These are phyloP conservation scores for Australoheros scitulus DNA, from an alignment of 2,113 vertebrate genomes.

Conservation along the genomic window DNA sequence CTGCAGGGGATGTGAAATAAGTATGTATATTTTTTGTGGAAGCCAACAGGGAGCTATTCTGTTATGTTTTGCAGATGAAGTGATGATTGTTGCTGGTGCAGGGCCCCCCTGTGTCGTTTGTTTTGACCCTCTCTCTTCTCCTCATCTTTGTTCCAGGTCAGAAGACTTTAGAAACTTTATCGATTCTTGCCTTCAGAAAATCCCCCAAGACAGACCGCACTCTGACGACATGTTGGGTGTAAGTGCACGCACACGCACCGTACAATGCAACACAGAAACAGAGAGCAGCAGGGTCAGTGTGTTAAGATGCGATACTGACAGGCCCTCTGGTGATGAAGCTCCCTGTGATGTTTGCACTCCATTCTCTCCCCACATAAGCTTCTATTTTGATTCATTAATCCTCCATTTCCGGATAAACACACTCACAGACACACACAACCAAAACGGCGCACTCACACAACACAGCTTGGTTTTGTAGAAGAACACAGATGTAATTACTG, in stretches of 20 bases:
- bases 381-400: conserved; percentile 68
- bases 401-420: conserved; percentile 33
- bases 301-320: conserved; percentile 41
- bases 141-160: conserved; percentile 76
- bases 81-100: not conserved
- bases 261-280: not conserved
- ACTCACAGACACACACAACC: conserved; percentile 11
- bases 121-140: conserved; percentile 1
- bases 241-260: conserved; percentile 37
- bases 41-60: not conserved
- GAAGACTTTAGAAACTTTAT: conserved; percentile 94
- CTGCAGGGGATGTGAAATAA: no score
- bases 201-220: conserved; percentile 89
- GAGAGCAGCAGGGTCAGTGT: conserved; percentile 25
- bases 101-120: not conserved
- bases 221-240: conserved; percentile 91
- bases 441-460: conserved; percentile 19
- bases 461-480: conserved; percentile 6
- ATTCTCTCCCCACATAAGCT: conserved; percentile 45
- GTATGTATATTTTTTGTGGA: not conserved
- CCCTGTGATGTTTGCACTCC: conserved; percentile 45
- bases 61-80: not conserved
- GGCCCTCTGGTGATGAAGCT: conserved; percentile 51
- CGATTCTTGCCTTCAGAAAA: conserved; percentile 94
- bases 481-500: conserved; percentile 50